These are phyloP conservation scores for Sturmia bella DNA, from an alignment of 2,888 invertebrate species.

Conservation along the genomic window DNA sequence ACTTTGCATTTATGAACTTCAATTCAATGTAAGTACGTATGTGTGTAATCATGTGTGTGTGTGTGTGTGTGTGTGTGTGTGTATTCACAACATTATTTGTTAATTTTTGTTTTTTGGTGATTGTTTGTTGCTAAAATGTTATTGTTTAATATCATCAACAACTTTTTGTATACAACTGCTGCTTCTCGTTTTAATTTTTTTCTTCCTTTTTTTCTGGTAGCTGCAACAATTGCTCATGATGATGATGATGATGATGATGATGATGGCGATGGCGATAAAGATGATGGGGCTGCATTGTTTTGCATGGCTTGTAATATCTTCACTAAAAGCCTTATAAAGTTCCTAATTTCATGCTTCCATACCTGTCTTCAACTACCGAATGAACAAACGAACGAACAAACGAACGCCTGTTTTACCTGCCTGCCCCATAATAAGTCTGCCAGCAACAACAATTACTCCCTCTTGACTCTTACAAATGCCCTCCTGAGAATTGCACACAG, in stretches of 20 bases:
- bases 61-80: too few relatives aligned
- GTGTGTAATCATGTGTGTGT: too few relatives aligned
- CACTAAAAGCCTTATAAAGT: slow-evolving; percentile 70
- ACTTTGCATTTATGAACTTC: slow-evolving; percentile 62
- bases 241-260: slow-evolving; percentile 11
- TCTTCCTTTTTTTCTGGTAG: neutral
- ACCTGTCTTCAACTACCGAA: slow-evolving; percentile 47
- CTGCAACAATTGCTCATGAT: neutral
- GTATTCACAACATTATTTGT: slow-evolving; percentile 61
- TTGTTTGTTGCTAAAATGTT: slow-evolving; percentile 55
- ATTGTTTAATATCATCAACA: slow-evolving; percentile 60
- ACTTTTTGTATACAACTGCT: slow-evolving; percentile 15
- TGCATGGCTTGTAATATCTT: slow-evolving; percentile 71
- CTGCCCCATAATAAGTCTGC: slow-evolving; percentile 13
- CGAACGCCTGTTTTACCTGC: slow-evolving; percentile 8
- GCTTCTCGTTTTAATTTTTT: neutral
- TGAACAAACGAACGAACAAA: neutral
- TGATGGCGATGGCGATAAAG: slow-evolving; percentile 7
- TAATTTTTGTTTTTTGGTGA: slow-evolving; percentile 26
- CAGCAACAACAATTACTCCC: slow-evolving; percentile 44
- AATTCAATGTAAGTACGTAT: too few relatives aligned
- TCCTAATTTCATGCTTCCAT: slow-evolving; percentile 68
- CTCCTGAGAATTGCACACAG: slow-evolving; percentile 42
- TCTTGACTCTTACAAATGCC: slow-evolving; percentile 53
- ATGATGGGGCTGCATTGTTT: slow-evolving; percentile 53